Evolutionary conservation across 2,113 vertebrate genomes (phyloP), one percentile per base, ranked within the genome.

Genomic region (Myiagra hebetior): DNA sequence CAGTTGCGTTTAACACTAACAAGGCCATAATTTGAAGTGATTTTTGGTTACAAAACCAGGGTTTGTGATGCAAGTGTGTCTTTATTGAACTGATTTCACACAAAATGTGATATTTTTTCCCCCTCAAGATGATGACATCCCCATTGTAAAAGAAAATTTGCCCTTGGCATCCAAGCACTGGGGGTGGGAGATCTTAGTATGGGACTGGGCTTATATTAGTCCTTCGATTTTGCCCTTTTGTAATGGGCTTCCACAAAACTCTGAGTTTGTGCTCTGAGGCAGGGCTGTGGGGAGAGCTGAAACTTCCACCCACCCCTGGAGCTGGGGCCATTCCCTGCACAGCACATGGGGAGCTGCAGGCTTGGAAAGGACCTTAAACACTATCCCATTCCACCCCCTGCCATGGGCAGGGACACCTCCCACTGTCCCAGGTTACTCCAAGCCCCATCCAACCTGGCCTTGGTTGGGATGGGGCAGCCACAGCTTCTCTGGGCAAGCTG

Each of bases 131-230:
- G 39, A 24, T 23, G 42, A 4, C 4, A 18, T 7, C 37, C 31
- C 23, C 7, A 0, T 14, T 57, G 7, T 3, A 52, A 15, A 26
- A 22, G 42, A 24, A 52, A n/a, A 79, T 75, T 44, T 55, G 13
- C 30, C 15, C 15, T 47, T 6, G 4, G 31, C 55, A 69, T 7
- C n/a, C 19, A 23, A 33, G 23, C 15, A 9, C 20, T 24, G 17
- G 44, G 26, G 4, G 39, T 59, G 50, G 62, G 37, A 70, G 20
- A 23, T 28, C 37, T 33, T 15, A 5, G 1, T 27, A 6, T 33
- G 9, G 50, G 2, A 10, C 1, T 42, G 5, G n/a, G 65, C 17
- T 55, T 59, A 1, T 19, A 0, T 1, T 28, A 41, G 27, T 37
- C 30, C 72, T 59, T 63, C 31, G n/a, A 2, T 49, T 17, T 13